Evolutionary conservation across 2,113 vertebrate species (phyloP).

Genomic region (Brevimyrus niger): DNA sequence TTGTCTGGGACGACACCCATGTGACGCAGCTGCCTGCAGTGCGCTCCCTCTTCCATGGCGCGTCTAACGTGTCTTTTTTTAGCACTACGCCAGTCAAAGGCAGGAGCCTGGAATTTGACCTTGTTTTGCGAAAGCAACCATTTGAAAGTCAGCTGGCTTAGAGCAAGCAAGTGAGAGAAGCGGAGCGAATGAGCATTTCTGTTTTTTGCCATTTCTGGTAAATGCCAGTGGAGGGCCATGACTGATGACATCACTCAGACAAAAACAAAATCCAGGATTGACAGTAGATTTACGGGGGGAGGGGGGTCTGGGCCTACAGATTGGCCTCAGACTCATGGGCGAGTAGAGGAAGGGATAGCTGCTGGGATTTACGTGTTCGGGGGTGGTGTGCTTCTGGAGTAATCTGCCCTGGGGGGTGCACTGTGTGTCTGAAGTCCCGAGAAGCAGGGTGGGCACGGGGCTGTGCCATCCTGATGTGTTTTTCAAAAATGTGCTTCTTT

Average conservation of each 20-base stretch:
- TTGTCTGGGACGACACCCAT: neutral
- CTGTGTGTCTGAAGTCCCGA: too few species aligned
- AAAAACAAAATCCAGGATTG: neutral
- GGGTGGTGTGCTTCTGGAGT: neutral
- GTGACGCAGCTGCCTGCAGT: neutral
- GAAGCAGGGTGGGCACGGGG: neutral
- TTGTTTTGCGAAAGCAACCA: neutral
- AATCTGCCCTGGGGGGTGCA: neutral
- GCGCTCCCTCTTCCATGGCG: neutral
- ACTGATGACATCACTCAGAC: neutral
- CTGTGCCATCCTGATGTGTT: neutral
- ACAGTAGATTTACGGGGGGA: neutral
- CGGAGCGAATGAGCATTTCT: neutral
- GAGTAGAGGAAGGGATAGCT: neutral
- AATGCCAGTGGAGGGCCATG: neutral
- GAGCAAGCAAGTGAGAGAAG: neutral
- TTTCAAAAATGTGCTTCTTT: neutral
- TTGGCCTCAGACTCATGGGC: neutral
- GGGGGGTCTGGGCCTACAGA: neutral
- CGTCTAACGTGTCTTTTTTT: neutral
- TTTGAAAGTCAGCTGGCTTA: neutral
- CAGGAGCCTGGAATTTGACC: neutral
- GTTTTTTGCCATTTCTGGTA: neutral
- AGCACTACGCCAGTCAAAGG: neutral
- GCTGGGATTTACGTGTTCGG: neutral